Percentiles rank a stretch among this genome's conserved stretches.
phyloP scores from a whole-genome alignment of 2,113 vertebrate species.

The Theristicus caerulescens region DNA sequence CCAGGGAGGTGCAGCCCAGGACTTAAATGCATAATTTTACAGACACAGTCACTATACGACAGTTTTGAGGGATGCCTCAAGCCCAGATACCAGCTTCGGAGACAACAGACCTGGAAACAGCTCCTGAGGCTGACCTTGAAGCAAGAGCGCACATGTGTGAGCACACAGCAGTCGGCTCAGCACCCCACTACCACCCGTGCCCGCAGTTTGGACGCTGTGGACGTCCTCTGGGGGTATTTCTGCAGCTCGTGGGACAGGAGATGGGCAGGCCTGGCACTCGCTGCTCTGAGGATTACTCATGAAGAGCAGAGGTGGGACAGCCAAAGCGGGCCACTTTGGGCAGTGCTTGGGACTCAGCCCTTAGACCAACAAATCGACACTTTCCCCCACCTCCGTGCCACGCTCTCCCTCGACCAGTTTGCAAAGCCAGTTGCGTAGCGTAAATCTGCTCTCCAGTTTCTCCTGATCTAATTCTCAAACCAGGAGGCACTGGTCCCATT shows the following conservation, averaged over 20 bases:
- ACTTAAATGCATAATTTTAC: not conserved
- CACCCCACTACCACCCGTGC: accelerated
- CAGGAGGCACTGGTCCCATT: not conserved
- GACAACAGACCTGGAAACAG: not conserved
- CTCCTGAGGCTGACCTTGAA: not conserved
- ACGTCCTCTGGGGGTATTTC: not conserved
- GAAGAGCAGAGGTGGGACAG: not conserved
- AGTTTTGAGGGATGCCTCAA: not conserved
- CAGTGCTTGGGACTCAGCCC: not conserved
- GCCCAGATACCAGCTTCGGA: not conserved
- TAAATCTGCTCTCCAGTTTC: not conserved
- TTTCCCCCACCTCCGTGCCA: not conserved
- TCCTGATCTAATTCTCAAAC: not conserved
- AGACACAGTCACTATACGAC: not conserved
- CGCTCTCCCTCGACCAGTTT: accelerated
- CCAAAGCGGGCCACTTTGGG: not conserved
- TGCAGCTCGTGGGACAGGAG: not conserved
- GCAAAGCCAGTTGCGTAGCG: not conserved
- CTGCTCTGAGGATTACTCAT: not conserved
- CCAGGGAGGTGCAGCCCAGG: not conserved
- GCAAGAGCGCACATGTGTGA: accelerated
- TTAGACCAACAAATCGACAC: accelerated
- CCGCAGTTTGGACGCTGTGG: accelerated
- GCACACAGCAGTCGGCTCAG: not conserved
- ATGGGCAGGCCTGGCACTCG: not conserved